These are phyloP conservation scores for Lasioglossum albipes DNA, from an alignment of 1,140 invertebrate species.

Conservation along the genomic window DNA sequence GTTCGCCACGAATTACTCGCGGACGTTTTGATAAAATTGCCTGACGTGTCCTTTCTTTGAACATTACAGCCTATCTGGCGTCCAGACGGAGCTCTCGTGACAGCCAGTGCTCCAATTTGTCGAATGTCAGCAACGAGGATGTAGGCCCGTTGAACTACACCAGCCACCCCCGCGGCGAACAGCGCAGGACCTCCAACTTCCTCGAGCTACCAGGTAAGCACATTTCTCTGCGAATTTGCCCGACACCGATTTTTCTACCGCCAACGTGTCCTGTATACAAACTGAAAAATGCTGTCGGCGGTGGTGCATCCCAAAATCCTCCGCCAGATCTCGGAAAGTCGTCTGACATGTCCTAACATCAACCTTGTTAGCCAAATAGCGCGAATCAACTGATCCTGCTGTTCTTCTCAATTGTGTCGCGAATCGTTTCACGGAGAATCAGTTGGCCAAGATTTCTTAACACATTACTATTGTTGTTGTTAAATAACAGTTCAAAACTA, in stretches of 20 bases:
- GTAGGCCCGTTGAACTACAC: constrained; percentile 89
- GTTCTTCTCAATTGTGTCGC: no score
- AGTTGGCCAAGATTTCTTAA: no score
- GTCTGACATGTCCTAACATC: no score
- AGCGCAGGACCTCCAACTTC: constrained; percentile 91
- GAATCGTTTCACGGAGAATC: no score
- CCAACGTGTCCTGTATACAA: neutral
- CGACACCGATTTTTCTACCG: neutral
- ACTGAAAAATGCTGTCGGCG: no score
- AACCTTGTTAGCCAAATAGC: no score
- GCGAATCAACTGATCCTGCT: no score
- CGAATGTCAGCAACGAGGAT: constrained; percentile 87
- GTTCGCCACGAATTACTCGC: neutral
- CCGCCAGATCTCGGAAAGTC: no score
- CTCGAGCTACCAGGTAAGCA: constrained; percentile 89
- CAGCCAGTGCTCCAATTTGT: constrained; percentile 84
- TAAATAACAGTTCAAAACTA: no score
- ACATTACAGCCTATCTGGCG: constrained; percentile 84
- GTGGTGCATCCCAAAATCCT: no score
- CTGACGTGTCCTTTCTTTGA: neutral
- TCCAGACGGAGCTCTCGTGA: constrained; percentile 86
- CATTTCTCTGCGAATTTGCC: neutral
- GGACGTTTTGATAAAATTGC: neutral
- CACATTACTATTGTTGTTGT: no score
- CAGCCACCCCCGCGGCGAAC: constrained; percentile 86